Evolutionary conservation across 1,140 invertebrate species (phyloP), one percentile per base, ranked within the genome.

Genomic region (Bradynema listronoti): DNA sequence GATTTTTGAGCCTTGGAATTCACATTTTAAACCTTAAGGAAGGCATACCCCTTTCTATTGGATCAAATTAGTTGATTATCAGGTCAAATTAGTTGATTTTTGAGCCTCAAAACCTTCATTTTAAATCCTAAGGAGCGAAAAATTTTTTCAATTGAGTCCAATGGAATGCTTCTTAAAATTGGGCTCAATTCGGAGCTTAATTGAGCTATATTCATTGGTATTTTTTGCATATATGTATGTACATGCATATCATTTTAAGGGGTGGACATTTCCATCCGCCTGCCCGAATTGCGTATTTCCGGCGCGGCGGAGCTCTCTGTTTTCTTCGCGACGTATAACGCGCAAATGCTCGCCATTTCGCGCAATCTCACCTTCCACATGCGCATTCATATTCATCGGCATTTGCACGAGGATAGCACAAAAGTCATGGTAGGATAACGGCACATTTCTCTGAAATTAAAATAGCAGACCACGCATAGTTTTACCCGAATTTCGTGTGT

Each of bases 241-340:
- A n/a, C n/a, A n/a, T n/a, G n/a, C n/a, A n/a, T n/a, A n/a, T n/a
- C n/a, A n/a, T n/a, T n/a, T n/a, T n/a, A 22, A 66, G 64, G 65
- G n/a, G 54, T 67, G 9, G 66, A 67, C 30, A 24, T 67, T 30
- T 71, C 65, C 4, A 62, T 67, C 34, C n/a, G 53, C 16, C 29
- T 67, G 34, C 46, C 65, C 27, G 65, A 67, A 24, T 30, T 67
- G 33, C 32, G 61, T 19, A 51, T 67, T 6, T 41, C 47, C 24
- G 68, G 65, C 14, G 56, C 32, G 30, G 66, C 64, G 7, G 64
- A 50, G 29, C 19, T 50, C 4, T 50, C 47, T n/a, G 50, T 67
- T 30, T 56, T 67, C 33, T 71, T 67, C 43, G 66, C 65, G n/a
- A 39, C 64, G 22, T 67, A 67, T 45, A 39, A 47, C 30, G 70